Evolutionary conservation across 2,888 invertebrate species (phyloP).

Genomic region (Schizaphis graminum): DNA sequence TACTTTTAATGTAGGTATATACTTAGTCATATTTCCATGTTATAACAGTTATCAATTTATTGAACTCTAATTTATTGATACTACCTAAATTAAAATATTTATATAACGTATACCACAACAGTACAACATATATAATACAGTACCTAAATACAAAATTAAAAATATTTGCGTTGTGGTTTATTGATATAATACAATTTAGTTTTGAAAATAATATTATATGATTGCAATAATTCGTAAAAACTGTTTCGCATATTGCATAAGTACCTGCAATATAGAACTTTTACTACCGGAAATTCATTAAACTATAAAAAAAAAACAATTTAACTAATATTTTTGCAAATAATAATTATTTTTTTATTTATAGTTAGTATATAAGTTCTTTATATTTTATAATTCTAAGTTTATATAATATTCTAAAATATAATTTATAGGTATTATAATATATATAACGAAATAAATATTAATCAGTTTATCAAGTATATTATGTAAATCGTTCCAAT

Average conservation of each 20-base stretch:
- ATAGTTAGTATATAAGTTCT: background rate
- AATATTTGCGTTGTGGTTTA: background rate
- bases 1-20: background rate
- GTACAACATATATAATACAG: background rate
- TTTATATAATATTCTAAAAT: background rate
- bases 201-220: background rate
- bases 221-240: background rate
- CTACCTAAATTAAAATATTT: background rate
- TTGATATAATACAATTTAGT: background rate
- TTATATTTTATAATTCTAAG: background rate
- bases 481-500: background rate
- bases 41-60: background rate
- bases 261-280: background rate
- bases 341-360: background rate
- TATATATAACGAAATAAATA: background rate
- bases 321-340: background rate
- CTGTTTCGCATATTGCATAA: background rate
- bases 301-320: background rate
- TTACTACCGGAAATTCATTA: background rate
- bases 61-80: background rate
- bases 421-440: background rate
- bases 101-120: background rate
- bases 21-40: background rate
- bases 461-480: background rate
- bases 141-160: background rate